phyloP scores from a whole-genome alignment of 2,888 invertebrate genomes.

The Volucella bombylans region DNA sequence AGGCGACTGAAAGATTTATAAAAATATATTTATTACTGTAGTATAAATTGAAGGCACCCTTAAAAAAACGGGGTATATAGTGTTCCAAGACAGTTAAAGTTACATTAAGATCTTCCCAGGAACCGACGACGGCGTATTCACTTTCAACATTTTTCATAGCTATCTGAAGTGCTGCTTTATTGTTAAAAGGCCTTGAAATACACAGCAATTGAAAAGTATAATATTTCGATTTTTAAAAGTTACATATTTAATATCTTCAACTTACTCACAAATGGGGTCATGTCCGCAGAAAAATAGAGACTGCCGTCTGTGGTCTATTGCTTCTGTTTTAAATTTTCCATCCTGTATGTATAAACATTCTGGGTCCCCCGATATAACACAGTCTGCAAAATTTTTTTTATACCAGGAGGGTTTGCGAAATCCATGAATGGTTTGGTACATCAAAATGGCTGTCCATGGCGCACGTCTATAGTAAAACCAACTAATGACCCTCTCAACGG shows the following conservation, averaged over 20 bases:
- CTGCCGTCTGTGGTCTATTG: conserved; percentile 92
- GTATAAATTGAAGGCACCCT: conserved; percentile 88
- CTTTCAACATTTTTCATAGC: conserved; percentile 92
- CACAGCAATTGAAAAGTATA: not conserved
- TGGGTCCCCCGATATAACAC: conserved; percentile 89
- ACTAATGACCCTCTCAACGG: conserved; percentile 93
- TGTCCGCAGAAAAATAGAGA: conserved; percentile 95
- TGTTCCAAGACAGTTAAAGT: conserved; percentile 91
- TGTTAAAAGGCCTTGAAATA: conserved; percentile 90
- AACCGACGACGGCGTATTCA: conserved; percentile 92
- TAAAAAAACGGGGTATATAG: conserved; percentile 90
- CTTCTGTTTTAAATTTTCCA: conserved; percentile 88
- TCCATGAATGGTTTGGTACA: conserved; percentile 72
- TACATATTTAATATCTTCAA: conserved; percentile 60
- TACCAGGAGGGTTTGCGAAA: conserved; percentile 84
- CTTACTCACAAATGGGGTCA: conserved; percentile 89
- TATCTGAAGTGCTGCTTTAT: conserved; percentile 88
- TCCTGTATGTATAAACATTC: conserved; percentile 91
- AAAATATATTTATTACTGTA: conserved; percentile 85
- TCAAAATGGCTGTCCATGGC: conserved; percentile 85
- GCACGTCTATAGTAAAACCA: conserved; percentile 95
- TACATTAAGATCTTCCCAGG: conserved; percentile 92
- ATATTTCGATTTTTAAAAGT: not conserved
- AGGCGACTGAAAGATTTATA: not conserved
- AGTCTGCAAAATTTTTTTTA: conserved; percentile 92